phyloP scores from a whole-genome alignment of 2,113 vertebrate species.

The Melanocharis versteri region DNA sequence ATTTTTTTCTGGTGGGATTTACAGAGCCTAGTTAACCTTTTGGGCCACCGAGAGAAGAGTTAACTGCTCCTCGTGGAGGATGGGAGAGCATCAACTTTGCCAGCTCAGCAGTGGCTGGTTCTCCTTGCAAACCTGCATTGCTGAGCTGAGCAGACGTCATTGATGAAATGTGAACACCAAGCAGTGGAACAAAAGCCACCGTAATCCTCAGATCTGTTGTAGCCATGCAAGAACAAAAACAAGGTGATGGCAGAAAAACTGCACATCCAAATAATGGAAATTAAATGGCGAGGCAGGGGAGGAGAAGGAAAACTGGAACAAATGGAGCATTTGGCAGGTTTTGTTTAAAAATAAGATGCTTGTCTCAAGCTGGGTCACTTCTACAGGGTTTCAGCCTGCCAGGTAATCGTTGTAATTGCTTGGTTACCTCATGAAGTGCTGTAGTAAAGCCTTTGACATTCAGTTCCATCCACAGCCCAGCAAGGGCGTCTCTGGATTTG shows the following conservation, averaged over 20 bases:
- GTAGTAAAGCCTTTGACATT: slow-evolving; percentile 14
- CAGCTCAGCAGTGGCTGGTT: slow-evolving; percentile 25
- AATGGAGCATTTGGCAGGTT: slow-evolving; percentile 16
- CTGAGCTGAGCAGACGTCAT: neutral
- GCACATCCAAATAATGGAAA: neutral
- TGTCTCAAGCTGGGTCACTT: slow-evolving; percentile 28
- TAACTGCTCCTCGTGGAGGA: neutral
- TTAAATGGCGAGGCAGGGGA: neutral
- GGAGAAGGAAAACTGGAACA: slow-evolving; percentile 5
- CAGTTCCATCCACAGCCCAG: neutral
- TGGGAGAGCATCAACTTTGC: neutral
- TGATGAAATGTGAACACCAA: neutral
- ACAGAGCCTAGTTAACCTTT: neutral
- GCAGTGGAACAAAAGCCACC: neutral
- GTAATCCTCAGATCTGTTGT: neutral
- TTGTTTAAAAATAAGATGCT: slow-evolving; percentile 12
- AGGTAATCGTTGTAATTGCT: slow-evolving; percentile 37
- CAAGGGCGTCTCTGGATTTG: neutral
- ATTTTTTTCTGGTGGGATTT: neutral
- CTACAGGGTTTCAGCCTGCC: neutral
- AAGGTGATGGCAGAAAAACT: neutral
- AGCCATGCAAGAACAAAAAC: neutral
- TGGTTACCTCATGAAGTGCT: slow-evolving; percentile 31
- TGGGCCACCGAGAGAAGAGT: neutral
- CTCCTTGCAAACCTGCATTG: slow-evolving; percentile 12